Base-by-base conservation (phyloP, 2,113 vertebrate genomes). In the Apistogramma diplotaenia region DNA sequence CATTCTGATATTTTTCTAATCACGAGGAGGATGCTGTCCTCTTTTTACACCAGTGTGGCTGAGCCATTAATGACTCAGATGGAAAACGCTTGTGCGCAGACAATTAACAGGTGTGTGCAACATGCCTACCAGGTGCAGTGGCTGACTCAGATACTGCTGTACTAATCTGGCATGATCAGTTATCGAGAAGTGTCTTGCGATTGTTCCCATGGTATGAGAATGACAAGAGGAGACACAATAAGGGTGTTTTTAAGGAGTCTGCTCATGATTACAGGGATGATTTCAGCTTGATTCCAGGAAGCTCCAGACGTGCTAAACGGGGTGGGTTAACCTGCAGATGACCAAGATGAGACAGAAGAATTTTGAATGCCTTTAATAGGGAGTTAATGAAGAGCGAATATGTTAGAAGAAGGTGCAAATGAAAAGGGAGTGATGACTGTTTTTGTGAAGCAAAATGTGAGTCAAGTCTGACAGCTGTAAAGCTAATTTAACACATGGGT, bases 51-150 rank as follows among this genome's bases (percentile, higher is more conserved):
- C 27, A 25, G 37, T 67, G 61, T 67, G 61, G 46, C 37, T 46
- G 61, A 67, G 23, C 37, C 8, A 11, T 21, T 7, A 54, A 35
- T 85, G 82, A 89, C 16, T 85, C 81, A 87, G 70, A 40, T 76
- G 85, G 75, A 18, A 85, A 86, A 67, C 74, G 86, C 59, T 78
- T 59, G 51, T n/a, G 49, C 31, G 40, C 61, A 72, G 67, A 74
- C 65, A 56, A 13, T 87, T 90, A 58, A 31, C 88, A 89, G 86
- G 86, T 90, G 89, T 87, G 86, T 84, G 87, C 51, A 82, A 91
- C 46, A 84, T 89, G 90, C 86, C 75, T 19, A 5, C 55, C 81
- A 90, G 82, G 83, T 90, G 79, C 37, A 73, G 46, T 40, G 73
- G 49, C 37, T 29, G 18, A 21, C 2, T 74, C 54, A 74, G 75